These are phyloP conservation scores for Bubo bubo DNA, from an alignment of 2,113 vertebrate genomes.

Conservation along the genomic window DNA sequence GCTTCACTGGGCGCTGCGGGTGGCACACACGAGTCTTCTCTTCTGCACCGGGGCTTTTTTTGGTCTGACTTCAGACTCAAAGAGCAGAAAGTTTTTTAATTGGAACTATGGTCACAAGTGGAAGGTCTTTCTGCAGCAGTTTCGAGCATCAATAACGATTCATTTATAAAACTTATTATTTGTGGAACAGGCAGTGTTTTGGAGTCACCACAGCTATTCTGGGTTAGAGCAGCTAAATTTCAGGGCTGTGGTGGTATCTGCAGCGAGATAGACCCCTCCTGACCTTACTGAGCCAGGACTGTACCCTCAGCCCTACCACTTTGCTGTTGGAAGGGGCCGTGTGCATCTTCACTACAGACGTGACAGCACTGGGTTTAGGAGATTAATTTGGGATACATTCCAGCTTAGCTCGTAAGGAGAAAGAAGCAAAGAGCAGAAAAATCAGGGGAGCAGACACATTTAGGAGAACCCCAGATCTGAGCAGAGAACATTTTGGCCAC, in stretches of 20 bases:
- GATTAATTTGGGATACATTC: fast-evolving
- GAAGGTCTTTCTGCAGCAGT: background rate
- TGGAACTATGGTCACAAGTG: background rate
- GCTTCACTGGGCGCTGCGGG: fast-evolving
- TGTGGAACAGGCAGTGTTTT: background rate
- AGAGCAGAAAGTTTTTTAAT: background rate
- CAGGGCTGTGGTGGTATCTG: background rate
- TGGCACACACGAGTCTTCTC: background rate
- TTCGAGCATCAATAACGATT: background rate
- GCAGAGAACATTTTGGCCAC: background rate
- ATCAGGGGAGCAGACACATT: fast-evolving
- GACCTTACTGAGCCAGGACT: background rate
- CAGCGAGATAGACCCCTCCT: background rate
- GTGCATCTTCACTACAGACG: background rate
- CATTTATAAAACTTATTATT: background rate
- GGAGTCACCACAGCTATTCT: background rate
- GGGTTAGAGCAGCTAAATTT: background rate
- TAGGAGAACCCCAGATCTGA: background rate
- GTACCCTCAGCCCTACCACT: background rate
- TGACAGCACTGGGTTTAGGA: fast-evolving
- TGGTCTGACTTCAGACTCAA: background rate
- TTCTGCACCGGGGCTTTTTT: background rate
- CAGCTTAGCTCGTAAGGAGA: background rate
- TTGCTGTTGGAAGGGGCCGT: background rate
- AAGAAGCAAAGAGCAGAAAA: background rate